Conservation (phyloP, 2,113 vertebrate genomes). For the Isurus oxyrinchus region DNA sequence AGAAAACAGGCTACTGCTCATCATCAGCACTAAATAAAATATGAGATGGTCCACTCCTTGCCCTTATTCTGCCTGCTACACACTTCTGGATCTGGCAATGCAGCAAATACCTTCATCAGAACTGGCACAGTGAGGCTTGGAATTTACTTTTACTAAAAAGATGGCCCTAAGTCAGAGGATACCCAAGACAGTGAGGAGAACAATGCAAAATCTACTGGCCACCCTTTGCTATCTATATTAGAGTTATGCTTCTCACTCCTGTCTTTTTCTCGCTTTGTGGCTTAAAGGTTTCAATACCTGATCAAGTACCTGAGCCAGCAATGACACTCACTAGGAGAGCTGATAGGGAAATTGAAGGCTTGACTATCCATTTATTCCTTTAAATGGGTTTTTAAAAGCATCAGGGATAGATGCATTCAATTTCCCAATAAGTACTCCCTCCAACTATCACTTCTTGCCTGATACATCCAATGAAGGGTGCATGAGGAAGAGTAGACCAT, state of each 20-base stretch:
- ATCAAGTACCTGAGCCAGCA: not conserved
- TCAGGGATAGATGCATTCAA: not conserved
- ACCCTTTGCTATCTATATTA: not conserved
- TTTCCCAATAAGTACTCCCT: not conserved
- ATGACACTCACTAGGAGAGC: not conserved
- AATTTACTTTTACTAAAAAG: not conserved
- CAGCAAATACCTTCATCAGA: not conserved
- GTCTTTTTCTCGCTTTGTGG: not conserved
- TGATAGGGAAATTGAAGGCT: not conserved
- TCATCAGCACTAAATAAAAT: not conserved
- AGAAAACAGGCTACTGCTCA: not conserved
- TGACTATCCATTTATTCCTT: not conserved
- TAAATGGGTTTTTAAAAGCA: not conserved
- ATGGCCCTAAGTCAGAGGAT: not conserved
- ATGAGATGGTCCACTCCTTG: not conserved
- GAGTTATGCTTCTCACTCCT: not conserved
- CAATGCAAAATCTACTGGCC: not conserved
- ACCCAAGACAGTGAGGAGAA: not conserved
- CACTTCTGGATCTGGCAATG: not conserved
- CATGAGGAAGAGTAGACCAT: not conserved
- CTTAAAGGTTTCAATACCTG: not conserved
- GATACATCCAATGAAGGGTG: not conserved
- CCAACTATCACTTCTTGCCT: not conserved
- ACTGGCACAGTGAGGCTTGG: not conserved
- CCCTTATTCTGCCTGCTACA: not conserved